Base-by-base conservation (phyloP, 2,888 invertebrate genomes). In the Heliconius ismenius region DNA sequence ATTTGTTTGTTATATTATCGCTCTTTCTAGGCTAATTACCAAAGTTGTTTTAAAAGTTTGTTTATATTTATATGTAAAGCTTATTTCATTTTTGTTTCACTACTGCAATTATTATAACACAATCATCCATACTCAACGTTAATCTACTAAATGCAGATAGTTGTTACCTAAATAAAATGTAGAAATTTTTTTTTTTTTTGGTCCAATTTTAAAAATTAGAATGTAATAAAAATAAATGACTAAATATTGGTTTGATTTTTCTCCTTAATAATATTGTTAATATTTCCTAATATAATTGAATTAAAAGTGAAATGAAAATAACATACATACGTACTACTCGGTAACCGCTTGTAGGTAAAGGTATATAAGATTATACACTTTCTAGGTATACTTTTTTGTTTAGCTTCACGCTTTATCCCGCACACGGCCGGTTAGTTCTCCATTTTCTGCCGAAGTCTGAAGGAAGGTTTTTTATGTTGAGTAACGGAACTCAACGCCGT, bases 1-100 rank as follows among this genome's bases (percentile, higher is more conserved):
- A 83, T 82, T 84, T 78, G 82, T 82, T 84, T 78, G 82, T 70
- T 79, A 72, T 60, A 68, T 77, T 69, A 26, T 82, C 82, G 82
- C 81, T 64, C 49, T 26, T 80, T 64, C 78, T 81, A 81, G 28
- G 32, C 32, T 32, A 15, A 32, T 15, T 82, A 84, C 82, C 80
- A 80, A 81, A 11, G 0, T 80, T 80, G 76, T 79, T 80, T 79
- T 72, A 68, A 74, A 72, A 79, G 75, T 79, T 69, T 76, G n/a
- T 74, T 65, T 67, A 32, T 74, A 32, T 39, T 13, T 39, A 24
- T 24, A n/a, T 72, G n/a, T 69, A 28, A 75, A 64, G 70, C 69
- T 32, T 69, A 79, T 78, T 80, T 79, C 62, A 58, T 80, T 79
- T 80, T 77, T 74, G 73, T 77, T 68, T 60, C 21, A 73, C 72